Evolutionary conservation across 1,140 invertebrate genomes (phyloP).

Genomic region (Micrasema longulum): DNA sequence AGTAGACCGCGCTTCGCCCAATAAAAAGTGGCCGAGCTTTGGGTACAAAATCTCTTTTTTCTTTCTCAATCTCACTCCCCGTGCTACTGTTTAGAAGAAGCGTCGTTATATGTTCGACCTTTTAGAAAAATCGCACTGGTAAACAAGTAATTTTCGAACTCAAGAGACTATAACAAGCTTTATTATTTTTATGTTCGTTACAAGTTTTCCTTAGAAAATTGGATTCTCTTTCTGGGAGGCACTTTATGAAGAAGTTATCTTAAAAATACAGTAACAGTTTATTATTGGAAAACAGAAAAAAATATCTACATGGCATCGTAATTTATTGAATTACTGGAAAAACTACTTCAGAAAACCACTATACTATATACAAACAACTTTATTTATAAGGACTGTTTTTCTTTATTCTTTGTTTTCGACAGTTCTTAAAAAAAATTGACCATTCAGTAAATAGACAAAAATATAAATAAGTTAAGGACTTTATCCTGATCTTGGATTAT

Average conservation of each 20-base stretch:
- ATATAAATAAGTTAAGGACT: too few relatives aligned
- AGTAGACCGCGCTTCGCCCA: neutral
- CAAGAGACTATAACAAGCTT: constrained; percentile 24
- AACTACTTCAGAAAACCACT: too few relatives aligned
- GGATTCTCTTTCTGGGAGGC: constrained; percentile 4
- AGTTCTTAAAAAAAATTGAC: too few relatives aligned
- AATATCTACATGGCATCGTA: too few relatives aligned
- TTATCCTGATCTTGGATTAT: too few relatives aligned
- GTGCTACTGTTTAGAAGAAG: neutral
- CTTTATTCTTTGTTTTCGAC: too few relatives aligned
- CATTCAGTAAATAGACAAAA: too few relatives aligned
- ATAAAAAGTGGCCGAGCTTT: constrained; percentile 18
- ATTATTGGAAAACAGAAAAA: too few relatives aligned
- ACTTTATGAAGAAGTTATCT: constrained; percentile 1
- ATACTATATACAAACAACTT: too few relatives aligned
- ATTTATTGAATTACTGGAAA: too few relatives aligned
- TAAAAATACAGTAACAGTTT: too few relatives aligned
- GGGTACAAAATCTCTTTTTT: constrained; percentile 17
- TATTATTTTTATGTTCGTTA: constrained; percentile 38
- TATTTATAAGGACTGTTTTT: too few relatives aligned
- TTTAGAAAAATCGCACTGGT: constrained; percentile 9
- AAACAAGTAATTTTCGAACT: constrained; percentile 38
- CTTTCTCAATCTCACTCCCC: constrained; percentile 7
- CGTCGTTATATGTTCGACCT: constrained; percentile 34
- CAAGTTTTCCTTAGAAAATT: constrained; percentile 28